These are phyloP conservation scores for Mastigias papua DNA, from an alignment of 30 jellyfish, hydroid and myxozoan species.

Conservation along the genomic window DNA sequence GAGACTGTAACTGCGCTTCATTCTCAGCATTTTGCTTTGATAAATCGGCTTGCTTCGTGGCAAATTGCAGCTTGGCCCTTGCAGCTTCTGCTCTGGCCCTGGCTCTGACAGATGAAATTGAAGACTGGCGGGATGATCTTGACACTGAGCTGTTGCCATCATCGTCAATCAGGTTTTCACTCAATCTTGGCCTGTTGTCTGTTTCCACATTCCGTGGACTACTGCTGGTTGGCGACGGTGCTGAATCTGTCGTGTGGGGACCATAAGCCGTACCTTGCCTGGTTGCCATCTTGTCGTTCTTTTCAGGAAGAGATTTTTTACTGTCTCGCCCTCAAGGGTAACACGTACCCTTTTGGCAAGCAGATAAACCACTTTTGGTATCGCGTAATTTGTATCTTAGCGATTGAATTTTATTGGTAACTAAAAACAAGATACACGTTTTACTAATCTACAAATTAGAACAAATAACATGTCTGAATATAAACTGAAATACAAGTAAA, in stretches of 20 bases:
- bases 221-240: conserved; percentile 10
- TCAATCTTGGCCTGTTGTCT: background rate
- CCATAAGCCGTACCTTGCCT: conserved; percentile 22
- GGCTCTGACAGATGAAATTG: conserved; percentile 1
- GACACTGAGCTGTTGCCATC: background rate
- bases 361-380: conserved; percentile 24
- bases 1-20: conserved; percentile 29
- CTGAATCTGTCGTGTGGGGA: conserved; percentile 10
- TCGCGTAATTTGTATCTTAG: background rate
- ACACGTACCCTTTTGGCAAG: conserved; percentile 20
- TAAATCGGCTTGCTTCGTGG: conserved; percentile 22
- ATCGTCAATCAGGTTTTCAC: background rate
- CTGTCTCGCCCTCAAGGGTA: conserved; percentile 34
- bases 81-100: conserved; percentile 43
- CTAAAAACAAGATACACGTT: conserved; percentile 1
- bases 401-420: conserved; percentile 1
- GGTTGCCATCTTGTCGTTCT: conserved; percentile 14
- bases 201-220: background rate
- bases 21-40: conserved; percentile 8
- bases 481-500: background rate
- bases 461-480: background rate
- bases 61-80: conserved; percentile 26
- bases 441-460: background rate
- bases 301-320: conserved; percentile 12
- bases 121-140: conserved; percentile 17